These are phyloP conservation scores for Pelobates cultripes DNA, from an alignment of 2,797 vertebrate genomes.

Conservation along the genomic window DNA sequence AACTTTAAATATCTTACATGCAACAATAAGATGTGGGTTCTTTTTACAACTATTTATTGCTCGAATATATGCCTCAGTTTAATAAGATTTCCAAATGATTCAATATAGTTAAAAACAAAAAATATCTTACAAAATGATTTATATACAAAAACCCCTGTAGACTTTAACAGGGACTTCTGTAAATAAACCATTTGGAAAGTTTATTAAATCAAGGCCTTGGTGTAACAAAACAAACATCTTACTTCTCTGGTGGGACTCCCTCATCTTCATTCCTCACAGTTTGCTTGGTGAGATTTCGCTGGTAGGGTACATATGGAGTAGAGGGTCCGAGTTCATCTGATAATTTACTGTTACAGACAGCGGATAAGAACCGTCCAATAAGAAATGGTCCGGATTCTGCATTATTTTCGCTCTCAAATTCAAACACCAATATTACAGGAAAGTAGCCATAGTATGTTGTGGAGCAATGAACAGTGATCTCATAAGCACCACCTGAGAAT, in stretches of 20 bases:
- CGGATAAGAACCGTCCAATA: slow-evolving; percentile 81
- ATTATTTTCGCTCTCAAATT: slow-evolving; percentile 72
- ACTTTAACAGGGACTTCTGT: too few species aligned
- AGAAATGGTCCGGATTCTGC: slow-evolving; percentile 66
- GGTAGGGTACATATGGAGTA: slow-evolving; percentile 69
- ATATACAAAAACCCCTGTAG: too few species aligned
- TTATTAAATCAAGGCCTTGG: too few species aligned
- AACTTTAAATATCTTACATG: too few species aligned
- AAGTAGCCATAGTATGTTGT: slow-evolving; percentile 75
- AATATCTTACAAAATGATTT: too few species aligned
- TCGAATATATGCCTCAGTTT: too few species aligned
- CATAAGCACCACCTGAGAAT: slow-evolving; percentile 71
- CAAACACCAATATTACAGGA: slow-evolving; percentile 72
- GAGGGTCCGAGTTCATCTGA: slow-evolving; percentile 76
- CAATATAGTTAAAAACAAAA: too few species aligned
- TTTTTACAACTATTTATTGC: too few species aligned
- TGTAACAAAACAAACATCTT: background rate
- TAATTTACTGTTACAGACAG: slow-evolving; percentile 68
- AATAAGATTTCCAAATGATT: too few species aligned
- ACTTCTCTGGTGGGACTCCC: slow-evolving; percentile 34
- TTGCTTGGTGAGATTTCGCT: slow-evolving; percentile 49
- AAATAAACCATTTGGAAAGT: too few species aligned
- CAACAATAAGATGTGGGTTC: too few species aligned
- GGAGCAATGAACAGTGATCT: slow-evolving; percentile 72
- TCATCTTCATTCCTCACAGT: slow-evolving; percentile 58